Evolutionary conservation across 2,888 invertebrate genomes (phyloP), one percentile per base, ranked within the genome.

Genomic region (Lithosia quadra): DNA sequence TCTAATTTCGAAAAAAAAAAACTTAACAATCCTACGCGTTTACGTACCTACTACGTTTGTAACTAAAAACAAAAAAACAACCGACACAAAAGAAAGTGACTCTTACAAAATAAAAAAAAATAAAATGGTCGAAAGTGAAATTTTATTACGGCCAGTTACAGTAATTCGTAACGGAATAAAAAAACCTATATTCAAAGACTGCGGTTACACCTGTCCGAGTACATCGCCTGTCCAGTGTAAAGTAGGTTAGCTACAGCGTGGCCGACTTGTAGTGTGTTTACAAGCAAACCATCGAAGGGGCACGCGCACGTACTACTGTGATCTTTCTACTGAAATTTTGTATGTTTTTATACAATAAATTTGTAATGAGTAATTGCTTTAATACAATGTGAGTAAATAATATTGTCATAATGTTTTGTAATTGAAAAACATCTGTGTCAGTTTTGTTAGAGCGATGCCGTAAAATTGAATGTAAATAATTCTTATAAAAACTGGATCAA

Each of bases 81-180:
- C n/a, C 49, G n/a, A 49, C 18, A n/a, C 49, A 49, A 56, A 61
- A 61, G 64, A 68, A 61, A 68, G 68, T 56, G n/a, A 58, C 13
- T 56, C 43, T n/a, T 43, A 18, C 36, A 67, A 61, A 60, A 67
- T 57, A 68, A 58, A 63, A 8, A 34, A 34, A 49, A 49, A 49
- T 49, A 49, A 49, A 61, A 60, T 28, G 53, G 60, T 63, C 60
- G 70, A 70, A 70, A 70, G 67, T 63, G 67, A 70, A 66, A 70
- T 67, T 63, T 59, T 67, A 60, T 70, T 63, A 67, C 63, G 49
- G 43, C 59, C 43, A 36, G 66, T 70, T 70, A 70, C 69, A 43
- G 53, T 59, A 55, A 43, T 39, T 28, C n/a, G 22, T 58, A 62
- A 59, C 56, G 39, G 39, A 53, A 62, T 43, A 64, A 63, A 22